A percentile compares a stretch with the other conserved stretches of the same genome.
Conservation (phyloP, 2,113 vertebrate genomes). For the Aramus guarauna region DNA sequence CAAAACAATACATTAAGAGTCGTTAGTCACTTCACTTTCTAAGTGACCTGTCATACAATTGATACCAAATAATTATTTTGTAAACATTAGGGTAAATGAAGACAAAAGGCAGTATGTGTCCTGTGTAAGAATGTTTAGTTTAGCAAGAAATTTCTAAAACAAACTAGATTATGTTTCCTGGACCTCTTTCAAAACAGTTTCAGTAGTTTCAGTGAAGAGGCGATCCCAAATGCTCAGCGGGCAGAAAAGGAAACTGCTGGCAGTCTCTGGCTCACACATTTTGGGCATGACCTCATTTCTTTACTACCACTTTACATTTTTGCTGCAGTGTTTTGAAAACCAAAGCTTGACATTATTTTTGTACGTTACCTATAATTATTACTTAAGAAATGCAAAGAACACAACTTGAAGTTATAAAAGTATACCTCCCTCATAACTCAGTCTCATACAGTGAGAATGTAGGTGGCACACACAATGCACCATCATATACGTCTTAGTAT, state of each 20-base stretch:
- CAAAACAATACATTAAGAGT: not conserved
- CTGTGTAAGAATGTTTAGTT: not conserved
- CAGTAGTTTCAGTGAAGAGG: not conserved
- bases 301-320: slow-evolving; percentile 36
- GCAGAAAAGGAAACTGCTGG: slow-evolving; percentile 39
- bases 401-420: not conserved
- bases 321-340: not conserved
- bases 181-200: not conserved
- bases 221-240: slow-evolving; percentile 21
- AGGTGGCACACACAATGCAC: not conserved
- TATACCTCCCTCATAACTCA: not conserved
- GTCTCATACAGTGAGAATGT: not conserved
- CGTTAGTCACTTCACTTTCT: not conserved
- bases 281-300: slow-evolving; percentile 46
- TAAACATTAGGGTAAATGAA: not conserved
- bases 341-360: not conserved
- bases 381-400: not conserved
- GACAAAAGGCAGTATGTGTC: not conserved
- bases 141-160: not conserved
- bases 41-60: not conserved
- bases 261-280: slow-evolving; percentile 44
- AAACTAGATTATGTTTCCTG: not conserved
- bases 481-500: not conserved
- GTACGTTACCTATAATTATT: not conserved
- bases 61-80: not conserved